Conservation (phyloP, 2,797 vertebrate genomes). For the Onychomys torridus region DNA sequence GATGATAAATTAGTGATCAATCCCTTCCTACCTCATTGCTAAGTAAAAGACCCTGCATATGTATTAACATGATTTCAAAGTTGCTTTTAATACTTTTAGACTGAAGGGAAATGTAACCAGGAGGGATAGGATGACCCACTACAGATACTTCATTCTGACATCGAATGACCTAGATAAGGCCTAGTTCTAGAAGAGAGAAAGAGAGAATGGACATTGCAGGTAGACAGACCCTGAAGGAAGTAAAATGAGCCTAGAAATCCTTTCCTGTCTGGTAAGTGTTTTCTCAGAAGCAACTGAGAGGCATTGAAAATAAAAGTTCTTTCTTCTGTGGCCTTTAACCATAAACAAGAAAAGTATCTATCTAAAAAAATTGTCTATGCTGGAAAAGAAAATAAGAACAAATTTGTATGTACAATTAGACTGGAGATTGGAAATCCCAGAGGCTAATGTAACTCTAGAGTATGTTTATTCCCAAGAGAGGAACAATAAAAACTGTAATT, state of each 20-base stretch:
- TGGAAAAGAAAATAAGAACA: constrained; percentile 10
- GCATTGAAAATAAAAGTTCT: neutral
- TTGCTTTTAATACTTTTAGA: neutral
- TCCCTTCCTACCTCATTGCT: neutral
- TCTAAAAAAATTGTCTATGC: neutral
- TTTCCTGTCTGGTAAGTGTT: constrained; percentile 11
- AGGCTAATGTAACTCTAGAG: neutral
- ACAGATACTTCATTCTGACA: neutral
- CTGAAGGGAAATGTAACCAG: neutral
- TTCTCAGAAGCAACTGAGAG: neutral
- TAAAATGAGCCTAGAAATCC: neutral
- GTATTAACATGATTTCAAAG: neutral
- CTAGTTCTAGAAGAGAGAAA: neutral
- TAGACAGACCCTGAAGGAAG: neutral
- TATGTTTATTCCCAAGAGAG: neutral
- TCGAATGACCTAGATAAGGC: neutral
- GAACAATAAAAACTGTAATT: neutral
- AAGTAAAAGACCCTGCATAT: neutral
- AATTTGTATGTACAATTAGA: neutral
- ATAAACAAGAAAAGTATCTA: constrained; percentile 13
- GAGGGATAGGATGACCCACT: neutral
- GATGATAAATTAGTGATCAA: neutral
- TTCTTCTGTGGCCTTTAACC: neutral
- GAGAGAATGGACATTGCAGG: neutral
- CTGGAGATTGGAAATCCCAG: neutral